Evolutionary conservation across 2,797 vertebrate genomes (phyloP).

Genomic region (Malacoraja senta): DNA sequence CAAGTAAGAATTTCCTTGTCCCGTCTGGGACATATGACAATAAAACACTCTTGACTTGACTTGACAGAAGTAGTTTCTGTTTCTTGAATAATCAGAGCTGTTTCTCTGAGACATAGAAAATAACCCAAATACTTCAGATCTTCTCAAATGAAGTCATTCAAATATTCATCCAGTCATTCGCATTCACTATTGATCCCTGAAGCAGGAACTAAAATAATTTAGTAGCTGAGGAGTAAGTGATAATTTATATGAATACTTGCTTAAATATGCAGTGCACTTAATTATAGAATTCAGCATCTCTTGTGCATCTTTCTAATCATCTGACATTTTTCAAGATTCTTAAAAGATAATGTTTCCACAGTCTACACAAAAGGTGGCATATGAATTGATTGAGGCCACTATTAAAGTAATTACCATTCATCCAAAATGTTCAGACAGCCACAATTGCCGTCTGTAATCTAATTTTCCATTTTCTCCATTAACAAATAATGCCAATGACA

Average conservation of each 20-base stretch:
- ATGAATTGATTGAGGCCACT: not conserved
- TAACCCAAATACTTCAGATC: not conserved
- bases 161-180: not conserved
- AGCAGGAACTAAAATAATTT: too few relatives aligned
- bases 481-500: not conserved
- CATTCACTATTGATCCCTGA: not conserved
- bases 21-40: too few relatives aligned
- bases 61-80: too few relatives aligned
- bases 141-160: not conserved
- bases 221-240: too few relatives aligned
- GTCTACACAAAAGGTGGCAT: not conserved
- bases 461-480: not conserved
- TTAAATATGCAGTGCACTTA: not conserved
- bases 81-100: not conserved
- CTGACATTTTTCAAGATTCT: not conserved
- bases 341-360: not conserved
- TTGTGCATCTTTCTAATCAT: not conserved
- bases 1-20: too few relatives aligned
- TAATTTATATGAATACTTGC: not conserved
- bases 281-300: not conserved
- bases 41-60: too few relatives aligned
- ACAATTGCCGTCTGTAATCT: not conserved
- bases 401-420: not conserved
- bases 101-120: not conserved
- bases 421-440: not conserved